Evolutionary conservation across 1,140 invertebrate species (phyloP), one percentile per base, ranked within the genome.

Genomic region (Drosophila ambigua): DNA sequence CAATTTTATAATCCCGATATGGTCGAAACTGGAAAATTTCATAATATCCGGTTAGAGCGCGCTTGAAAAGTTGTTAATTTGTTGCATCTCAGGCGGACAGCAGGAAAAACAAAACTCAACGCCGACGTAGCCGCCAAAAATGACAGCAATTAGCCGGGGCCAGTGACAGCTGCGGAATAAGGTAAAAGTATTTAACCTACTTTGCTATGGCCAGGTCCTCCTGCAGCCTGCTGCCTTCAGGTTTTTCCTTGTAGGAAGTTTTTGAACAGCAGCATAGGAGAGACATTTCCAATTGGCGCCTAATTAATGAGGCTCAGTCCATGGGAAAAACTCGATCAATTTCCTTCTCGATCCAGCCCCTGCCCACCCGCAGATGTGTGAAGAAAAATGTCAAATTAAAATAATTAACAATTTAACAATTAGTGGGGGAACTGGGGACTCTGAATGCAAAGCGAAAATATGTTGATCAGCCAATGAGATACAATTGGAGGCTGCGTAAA

Each of bases 51-150:
- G 83, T 88, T 88, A 68, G 50, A 72, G 76, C 79, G 83, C 68
- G 84, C 83, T 88, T 88, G 83, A 87, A 87, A 88, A 88, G 83
- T 87, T 88, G 83, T 83, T 88, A 87, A 88, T 87, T 88, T 88
- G 79, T 50, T 69, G 63, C 62, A 78, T 51, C 59, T 57, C 9
- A 41, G 41, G 3, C 41, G 26, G 39, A 41, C 35, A 79, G 63
- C 41, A 65, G 49, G 65, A 79, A 71, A 79, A 68, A 74, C 62
- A 62, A 59, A 71, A 43, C 58, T 49, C 39, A 62, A 16, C 15
- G 39, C 43, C 28, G 35, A 31, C 35, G 45, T 28, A 50, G 78
- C 59, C 66, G 82, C 72, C 81, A 80, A 84, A 84, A 87, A 54
- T 82, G 78, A 82, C 83, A 74, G 69, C 82, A 85, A 85, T 85